Base-by-base conservation (phyloP, 2,888 invertebrate genomes). In the Tenodera sinensis region DNA sequence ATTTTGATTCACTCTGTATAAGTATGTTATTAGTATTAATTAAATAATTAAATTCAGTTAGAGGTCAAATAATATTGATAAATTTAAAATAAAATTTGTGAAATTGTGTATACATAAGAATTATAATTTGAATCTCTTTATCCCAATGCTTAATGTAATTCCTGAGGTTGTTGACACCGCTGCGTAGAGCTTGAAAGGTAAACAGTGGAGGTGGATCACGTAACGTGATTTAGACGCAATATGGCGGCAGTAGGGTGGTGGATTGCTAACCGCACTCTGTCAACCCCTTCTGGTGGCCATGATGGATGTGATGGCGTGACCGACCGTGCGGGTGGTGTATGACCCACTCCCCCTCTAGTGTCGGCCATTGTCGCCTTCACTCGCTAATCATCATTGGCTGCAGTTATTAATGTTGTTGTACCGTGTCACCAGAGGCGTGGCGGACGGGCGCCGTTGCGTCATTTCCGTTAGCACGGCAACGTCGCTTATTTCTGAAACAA, bases 311-410 rank as follows among this genome's bases (percentile, higher is more conserved):
- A 28, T 86, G 25, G 81, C 86, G 86, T 86, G 86, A 81, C 71
- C 85, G 54, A 9, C 54, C 14, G 27, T 12, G 27, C 15, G 84
- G 54, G 54, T 25, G 54, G 25, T 15, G 54, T 25, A 25, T 20
- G 25, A 71, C 54, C 54, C 54, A 20, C 54, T 25, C 54, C 54
- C 54, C 25, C 54, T 71, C 54, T 25, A 71, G 54, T 71, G 86
- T 87, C 89, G 54, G 89, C 89, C 89, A 89, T 89, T 89, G 89
- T 89, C 89, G 89, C 88, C 88, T 88, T 34, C 84, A 88, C 30
- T 34, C 83, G 85, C 85, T 89, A 89, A 88, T 88, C 89, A 89
- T 89, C 88, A 89, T 88, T 89, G 89, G 89, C 54, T 83, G 89
- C 28, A 88, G 84, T 88, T 89, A 88, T 89, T 88, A 88, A 85